These are phyloP conservation scores for Aporophyla nigra DNA, from an alignment of 2,888 invertebrate species.

Conservation along the genomic window DNA sequence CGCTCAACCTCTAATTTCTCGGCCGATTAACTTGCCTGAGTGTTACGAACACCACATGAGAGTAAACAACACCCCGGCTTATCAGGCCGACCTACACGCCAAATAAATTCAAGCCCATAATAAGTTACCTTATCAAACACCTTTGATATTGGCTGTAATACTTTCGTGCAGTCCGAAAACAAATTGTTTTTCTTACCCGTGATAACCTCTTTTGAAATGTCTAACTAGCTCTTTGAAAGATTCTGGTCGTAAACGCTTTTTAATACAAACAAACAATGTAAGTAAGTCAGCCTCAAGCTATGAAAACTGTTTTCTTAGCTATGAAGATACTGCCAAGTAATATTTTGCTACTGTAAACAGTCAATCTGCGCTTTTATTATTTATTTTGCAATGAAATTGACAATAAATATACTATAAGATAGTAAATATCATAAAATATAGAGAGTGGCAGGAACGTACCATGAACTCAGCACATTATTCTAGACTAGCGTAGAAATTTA, in stretches of 20 bases:
- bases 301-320: slow-evolving; percentile 7
- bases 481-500: too few species aligned
- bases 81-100: slow-evolving; percentile 19
- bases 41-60: slow-evolving; percentile 55
- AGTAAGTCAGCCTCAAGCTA: neutral
- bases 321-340: neutral
- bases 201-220: neutral
- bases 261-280: neutral
- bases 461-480: too few species aligned
- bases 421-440: neutral
- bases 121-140: slow-evolving; percentile 33
- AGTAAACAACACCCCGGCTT: slow-evolving; percentile 36
- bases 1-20: slow-evolving; percentile 67
- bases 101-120: slow-evolving; percentile 40
- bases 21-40: slow-evolving; percentile 65
- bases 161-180: slow-evolving; percentile 7
- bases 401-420: neutral
- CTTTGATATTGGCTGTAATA: slow-evolving; percentile 15
- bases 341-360: neutral
- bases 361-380: neutral
- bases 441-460: too few species aligned
- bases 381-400: neutral
- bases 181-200: slow-evolving; percentile 20
- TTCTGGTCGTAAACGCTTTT: neutral
- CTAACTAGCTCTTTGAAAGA: slow-evolving; percentile 4